A percentile compares a stretch with the other conserved stretches of the same genome.
Evolutionary conservation across 1,140 invertebrate species (phyloP).

Genomic region (Drosophila mojavensis): DNA sequence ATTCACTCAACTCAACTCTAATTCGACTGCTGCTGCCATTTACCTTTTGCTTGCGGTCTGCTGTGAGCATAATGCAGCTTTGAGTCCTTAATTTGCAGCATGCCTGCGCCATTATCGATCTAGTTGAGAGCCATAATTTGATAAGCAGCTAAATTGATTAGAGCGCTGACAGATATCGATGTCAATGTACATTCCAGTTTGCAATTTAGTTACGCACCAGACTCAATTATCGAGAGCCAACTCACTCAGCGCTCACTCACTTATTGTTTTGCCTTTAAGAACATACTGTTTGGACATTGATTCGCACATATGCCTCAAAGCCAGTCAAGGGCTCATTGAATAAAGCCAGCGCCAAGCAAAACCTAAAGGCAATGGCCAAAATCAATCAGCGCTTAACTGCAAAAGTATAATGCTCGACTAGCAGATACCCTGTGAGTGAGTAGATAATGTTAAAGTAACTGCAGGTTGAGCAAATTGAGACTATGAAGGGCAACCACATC

Average conservation of each 20-base stretch:
- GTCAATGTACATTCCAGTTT: neutral
- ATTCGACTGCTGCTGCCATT: slow-evolving; percentile 11
- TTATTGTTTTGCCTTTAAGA: neutral
- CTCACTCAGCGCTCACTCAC: neutral
- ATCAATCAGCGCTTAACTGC: neutral
- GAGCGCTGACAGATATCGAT: neutral
- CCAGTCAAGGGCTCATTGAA: neutral
- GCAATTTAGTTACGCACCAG: slow-evolving; percentile 15
- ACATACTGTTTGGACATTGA: too few relatives aligned
- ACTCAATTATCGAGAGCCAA: slow-evolving; percentile 8
- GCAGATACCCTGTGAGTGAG: neutral
- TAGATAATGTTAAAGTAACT: too few relatives aligned
- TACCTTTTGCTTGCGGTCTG: slow-evolving; percentile 23
- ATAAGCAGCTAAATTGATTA: slow-evolving; percentile 26
- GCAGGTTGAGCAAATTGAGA: too few relatives aligned
- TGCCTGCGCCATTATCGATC: slow-evolving; percentile 16
- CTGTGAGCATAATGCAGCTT: neutral
- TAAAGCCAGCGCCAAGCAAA: neutral
- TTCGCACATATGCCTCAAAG: neutral
- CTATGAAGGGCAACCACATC: too few relatives aligned
- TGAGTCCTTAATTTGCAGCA: neutral
- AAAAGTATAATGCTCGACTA: neutral
- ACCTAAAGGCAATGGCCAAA: neutral
- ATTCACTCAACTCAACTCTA: too few relatives aligned
- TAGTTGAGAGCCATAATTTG: slow-evolving; percentile 7